These are phyloP conservation scores for Drosophila melanica DNA, from an alignment of 1,140 invertebrate species.

Conservation along the genomic window DNA sequence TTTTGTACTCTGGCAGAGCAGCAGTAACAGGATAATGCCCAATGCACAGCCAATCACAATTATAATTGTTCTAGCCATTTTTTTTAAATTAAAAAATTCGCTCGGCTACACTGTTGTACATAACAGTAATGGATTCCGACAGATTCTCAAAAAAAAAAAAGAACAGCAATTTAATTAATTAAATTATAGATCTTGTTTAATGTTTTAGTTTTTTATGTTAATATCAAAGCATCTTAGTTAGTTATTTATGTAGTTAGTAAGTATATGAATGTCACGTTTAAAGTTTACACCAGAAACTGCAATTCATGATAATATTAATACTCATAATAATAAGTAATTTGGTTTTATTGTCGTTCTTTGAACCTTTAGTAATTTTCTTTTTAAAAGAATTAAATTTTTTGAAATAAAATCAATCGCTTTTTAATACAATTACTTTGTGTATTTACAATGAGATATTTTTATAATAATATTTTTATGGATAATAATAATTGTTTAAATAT, in stretches of 20 bases:
- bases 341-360: too few relatives aligned
- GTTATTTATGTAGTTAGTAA: too few relatives aligned
- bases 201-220: not conserved
- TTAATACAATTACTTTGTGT: too few relatives aligned
- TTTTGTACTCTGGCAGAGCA: constrained; percentile 27
- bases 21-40: constrained; percentile 34
- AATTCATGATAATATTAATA: too few relatives aligned
- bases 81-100: constrained; percentile 24
- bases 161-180: not conserved
- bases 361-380: too few relatives aligned
- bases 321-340: too few relatives aligned
- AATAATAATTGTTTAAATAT: not conserved
- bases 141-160: not conserved
- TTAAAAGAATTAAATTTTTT: too few relatives aligned
- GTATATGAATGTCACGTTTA: too few relatives aligned
- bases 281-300: too few relatives aligned
- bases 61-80: constrained; percentile 69
- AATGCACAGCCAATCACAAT: constrained; percentile 60
- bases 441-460: too few relatives aligned
- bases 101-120: constrained; percentile 34
- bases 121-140: not conserved
- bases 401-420: too few relatives aligned
- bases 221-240: not conserved
- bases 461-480: not conserved
- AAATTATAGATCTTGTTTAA: too few relatives aligned